Evolutionary conservation across 2,113 vertebrate species (phyloP), one percentile per base, ranked within the genome.

Genomic region (Aepyceros melampus): DNA sequence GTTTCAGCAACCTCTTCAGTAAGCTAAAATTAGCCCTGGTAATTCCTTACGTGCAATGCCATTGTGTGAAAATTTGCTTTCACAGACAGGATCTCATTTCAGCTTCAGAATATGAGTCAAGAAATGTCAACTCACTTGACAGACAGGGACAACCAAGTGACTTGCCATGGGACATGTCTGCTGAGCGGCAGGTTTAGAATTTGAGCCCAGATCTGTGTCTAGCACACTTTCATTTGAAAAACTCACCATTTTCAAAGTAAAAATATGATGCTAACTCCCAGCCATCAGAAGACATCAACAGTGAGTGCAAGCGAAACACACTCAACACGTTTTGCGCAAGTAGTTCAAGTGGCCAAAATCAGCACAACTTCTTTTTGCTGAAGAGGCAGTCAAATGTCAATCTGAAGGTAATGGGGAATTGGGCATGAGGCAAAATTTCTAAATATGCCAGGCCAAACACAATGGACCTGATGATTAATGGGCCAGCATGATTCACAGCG

Each of bases 401-500:
- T 96, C 89, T 87, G 96, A 98, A 99, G 96, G 94, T 97, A 97
- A 90, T 98, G 96, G 97, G 87, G 95, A 97, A 89, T 92, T 96
- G 97, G 91, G 71, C 96, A 78, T 89, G 94, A 98, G 95, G 97
- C 98, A 98, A 97, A 98, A 98, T 98, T 98, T 99, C 98, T 98
- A 97, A 98, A 98, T 98, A 94, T 97, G 98, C 97, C 98, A 98
- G 98, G 93, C 97, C 96, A 98, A 98, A 98, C 98, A 99, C 98
- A 98, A 98, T 98, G 97, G 94, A 93, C 93, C 96, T 12, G 79
- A 92, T 98, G 97, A 98, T 98, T 98, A 98, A 99, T 98, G 94
- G 98, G 97, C 97, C 96, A 96, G 98, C 97, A 97, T 99, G 98
- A 99, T 98, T 99, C 98, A 99, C 90, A 95, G 91, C 92, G 97